Evolutionary conservation across 2,888 invertebrate genomes (phyloP).

Genomic region (Boloria selene): DNA sequence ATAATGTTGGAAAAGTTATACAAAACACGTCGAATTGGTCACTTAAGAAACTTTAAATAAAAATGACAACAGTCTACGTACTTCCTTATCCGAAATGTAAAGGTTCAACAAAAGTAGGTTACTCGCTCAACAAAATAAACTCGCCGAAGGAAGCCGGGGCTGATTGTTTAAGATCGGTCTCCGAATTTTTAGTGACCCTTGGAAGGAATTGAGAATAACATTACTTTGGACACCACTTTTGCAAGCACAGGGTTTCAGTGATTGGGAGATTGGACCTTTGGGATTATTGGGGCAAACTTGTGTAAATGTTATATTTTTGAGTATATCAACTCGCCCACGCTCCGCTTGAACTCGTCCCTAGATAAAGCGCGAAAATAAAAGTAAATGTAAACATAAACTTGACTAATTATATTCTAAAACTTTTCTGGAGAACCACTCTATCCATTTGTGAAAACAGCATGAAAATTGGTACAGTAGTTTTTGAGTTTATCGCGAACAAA

Average conservation of each 20-base stretch:
- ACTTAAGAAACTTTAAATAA: background rate
- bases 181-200: conserved; percentile 34
- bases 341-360: too few relatives aligned
- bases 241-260: conserved; percentile 15
- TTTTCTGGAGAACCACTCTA: too few relatives aligned
- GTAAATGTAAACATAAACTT: too few relatives aligned
- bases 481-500: too few relatives aligned
- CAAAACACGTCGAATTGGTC: too few relatives aligned
- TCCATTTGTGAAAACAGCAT: too few relatives aligned
- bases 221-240: conserved; percentile 19
- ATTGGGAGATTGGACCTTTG: conserved; percentile 21
- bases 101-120: conserved; percentile 16
- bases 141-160: conserved; percentile 22
- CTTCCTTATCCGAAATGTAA: conserved; percentile 11
- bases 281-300: conserved; percentile 7
- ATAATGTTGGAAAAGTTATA: too few relatives aligned
- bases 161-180: conserved; percentile 44
- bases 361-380: too few relatives aligned
- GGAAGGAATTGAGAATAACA: conserved; percentile 18
- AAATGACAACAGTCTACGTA: background rate
- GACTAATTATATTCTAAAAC: too few relatives aligned
- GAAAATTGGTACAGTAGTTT: too few relatives aligned
- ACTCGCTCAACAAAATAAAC: conserved; percentile 31
- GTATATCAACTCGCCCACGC: too few relatives aligned
- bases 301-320: background rate